Evolutionary conservation across 2,888 invertebrate genomes (phyloP), one percentile per base, ranked within the genome.

Genomic region (Drosophila heteroneura): DNA sequence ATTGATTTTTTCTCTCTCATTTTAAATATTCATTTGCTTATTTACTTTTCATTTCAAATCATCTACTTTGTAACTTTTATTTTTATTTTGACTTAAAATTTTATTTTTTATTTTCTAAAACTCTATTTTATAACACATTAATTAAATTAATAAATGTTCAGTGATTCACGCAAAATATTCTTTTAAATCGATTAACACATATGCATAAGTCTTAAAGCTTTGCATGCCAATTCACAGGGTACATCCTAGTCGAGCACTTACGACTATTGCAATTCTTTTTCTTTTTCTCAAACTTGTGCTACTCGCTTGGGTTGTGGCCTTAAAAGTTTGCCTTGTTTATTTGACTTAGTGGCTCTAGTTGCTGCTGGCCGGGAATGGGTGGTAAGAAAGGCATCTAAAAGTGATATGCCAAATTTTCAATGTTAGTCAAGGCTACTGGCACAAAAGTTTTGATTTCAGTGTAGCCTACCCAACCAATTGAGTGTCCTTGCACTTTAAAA

Each of bases 341-440:
- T 60, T 54, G 65, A 60, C 63, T 66, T 65, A 60, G 71, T 82
- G 4, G 47, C 7, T 85, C 62, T 37, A 30, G 26, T 26, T 37
- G 56, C 22, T 33, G 14, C 22, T 22, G 22, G 22, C 16, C 16
- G 22, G 22, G 33, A 32, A 10, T 26, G 30, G 30, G 14, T 35
- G 35, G 10, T 28, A n/a, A 37, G n/a, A 61, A 28, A 30, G 26
- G 10, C 44, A 64, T 22, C 60, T 26, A 62, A 51, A 32, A 52
- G 56, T 49, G 39, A 37, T 73, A 57, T 67, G 26, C 39, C 16
- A 66, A 67, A 52, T 65, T 60, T 64, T 59, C 41, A 68, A 37
- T 54, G 44, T 5, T 30, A 37, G 33, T 26, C 56, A 56, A 60
- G 39, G 51, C 39, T 33, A 28, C 26, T 53, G 39, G 3, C 37